These are phyloP conservation scores for Heliocidaris erythrogramma DNA, from an alignment of 35 echinoderm and acorn worm genomes.

Conservation along the genomic window DNA sequence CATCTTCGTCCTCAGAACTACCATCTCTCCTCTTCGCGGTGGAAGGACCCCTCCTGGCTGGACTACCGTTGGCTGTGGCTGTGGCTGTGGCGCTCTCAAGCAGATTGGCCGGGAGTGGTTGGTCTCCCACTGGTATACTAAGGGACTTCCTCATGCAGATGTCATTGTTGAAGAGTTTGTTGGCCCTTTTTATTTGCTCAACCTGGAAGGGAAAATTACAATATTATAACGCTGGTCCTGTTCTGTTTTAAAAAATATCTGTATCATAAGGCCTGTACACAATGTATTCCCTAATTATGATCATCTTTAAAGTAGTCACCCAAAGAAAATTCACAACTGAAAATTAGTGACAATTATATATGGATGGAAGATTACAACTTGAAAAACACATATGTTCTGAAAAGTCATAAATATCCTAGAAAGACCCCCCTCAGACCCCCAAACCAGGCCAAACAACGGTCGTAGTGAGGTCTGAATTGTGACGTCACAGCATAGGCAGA, in stretches of 20 bases:
- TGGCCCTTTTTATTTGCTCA: slow-evolving; percentile 91
- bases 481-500: no score
- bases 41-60: slow-evolving; percentile 13
- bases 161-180: slow-evolving; percentile 96
- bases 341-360: no score
- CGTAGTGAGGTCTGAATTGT: no score
- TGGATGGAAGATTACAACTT: no score
- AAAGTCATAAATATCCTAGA: no score
- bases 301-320: no score
- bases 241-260: not conserved
- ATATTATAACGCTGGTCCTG: not conserved
- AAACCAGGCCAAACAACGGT: no score
- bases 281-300: no score
- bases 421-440: no score
- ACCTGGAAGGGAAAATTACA: slow-evolving; percentile 48
- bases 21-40: slow-evolving; percentile 37
- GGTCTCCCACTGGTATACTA: slow-evolving; percentile 96
- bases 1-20: not conserved
- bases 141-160: slow-evolving; percentile 87
- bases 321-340: no score
- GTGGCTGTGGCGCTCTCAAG: slow-evolving; percentile 83
- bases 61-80: slow-evolving; percentile 22
- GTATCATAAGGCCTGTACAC: no score
- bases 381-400: no score
- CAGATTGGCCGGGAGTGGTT: slow-evolving; percentile 88